Percentiles rank a stretch among this genome's conserved stretches.
Conservation (phyloP, 2,113 vertebrate genomes). For the Percina caprodes region DNA sequence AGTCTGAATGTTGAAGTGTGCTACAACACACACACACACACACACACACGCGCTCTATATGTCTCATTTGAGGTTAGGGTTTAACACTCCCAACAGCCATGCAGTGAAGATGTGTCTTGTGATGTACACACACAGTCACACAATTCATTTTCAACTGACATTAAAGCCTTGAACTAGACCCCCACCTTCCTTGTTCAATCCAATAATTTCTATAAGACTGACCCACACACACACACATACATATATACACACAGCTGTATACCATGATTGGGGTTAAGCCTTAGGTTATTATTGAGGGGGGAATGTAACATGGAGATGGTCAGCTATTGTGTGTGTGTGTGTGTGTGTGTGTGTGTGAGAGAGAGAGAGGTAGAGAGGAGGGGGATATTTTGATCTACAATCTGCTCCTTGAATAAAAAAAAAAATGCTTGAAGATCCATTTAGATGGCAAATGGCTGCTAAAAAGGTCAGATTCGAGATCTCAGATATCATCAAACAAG, state of each 20-base stretch:
- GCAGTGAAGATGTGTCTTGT: background rate
- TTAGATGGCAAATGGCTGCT: background rate
- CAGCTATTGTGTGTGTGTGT: slow-evolving; percentile 23
- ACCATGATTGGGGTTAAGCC: slow-evolving; percentile 59
- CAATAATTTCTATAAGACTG: slow-evolving; percentile 55
- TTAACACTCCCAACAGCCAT: background rate
- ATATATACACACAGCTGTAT: slow-evolving; percentile 23
- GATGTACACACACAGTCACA: background rate
- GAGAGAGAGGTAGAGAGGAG: background rate
- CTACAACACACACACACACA: too few relatives aligned
- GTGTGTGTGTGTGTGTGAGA: background rate
- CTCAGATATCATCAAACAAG: background rate
- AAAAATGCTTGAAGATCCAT: background rate
- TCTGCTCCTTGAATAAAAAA: slow-evolving; percentile 2
- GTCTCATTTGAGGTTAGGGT: too few relatives aligned
- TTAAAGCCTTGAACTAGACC: slow-evolving; percentile 50
- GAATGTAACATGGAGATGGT: slow-evolving; percentile 29
- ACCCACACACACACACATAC: slow-evolving; percentile 27
- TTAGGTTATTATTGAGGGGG: slow-evolving; percentile 47
- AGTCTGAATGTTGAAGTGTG: too few relatives aligned
- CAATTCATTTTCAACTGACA: slow-evolving; percentile 49
- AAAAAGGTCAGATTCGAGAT: slow-evolving; percentile 3
- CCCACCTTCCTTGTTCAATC: slow-evolving; percentile 36
- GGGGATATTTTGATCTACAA: background rate
- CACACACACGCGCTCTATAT: too few relatives aligned